Base-by-base conservation (phyloP, 2,797 vertebrate genomes). In the Falco berigora region DNA sequence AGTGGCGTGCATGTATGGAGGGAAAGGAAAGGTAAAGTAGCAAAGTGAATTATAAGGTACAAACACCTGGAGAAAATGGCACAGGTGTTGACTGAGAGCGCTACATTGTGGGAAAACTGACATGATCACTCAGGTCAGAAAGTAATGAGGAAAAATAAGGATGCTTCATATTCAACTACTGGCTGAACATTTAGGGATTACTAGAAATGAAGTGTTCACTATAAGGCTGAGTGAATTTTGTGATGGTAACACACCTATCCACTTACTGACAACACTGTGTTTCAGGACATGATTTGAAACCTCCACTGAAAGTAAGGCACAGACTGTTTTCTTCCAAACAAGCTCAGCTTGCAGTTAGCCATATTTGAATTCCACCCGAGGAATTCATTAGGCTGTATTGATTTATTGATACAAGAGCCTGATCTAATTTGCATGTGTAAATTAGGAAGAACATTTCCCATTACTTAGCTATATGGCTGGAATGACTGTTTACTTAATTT, bases 371-470 rank as follows among this genome's bases (percentile, higher is more conserved):
- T 95, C 90, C 47, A 86, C 44, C 47, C 85, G 77, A 95, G 78
- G 73, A 95, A 94, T 91, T 90, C 64, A 94, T 96, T 96, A 95
- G 76, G 40, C 40, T 69, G 23, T 81, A 96, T 87, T 95, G 95
- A 95, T 95, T 95, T 95, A 96, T 93, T 93, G 96, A 91, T 95
- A 96, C 64, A 90, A 93, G 84, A 93, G 38, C 40, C 73, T 91
- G 77, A 85, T 69, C 68, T 95, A 90, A 97, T 97, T 92, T 96
- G 85, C 87, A 96, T 91, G 92, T 94, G 93, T 96, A 96, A 96
- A 97, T 97, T 94, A 96, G 72, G 72, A 93, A 86, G 88, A 95
- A 64, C 67, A 80, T 91, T 96, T 96, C 91, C 81, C 56, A 91
- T 94, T 92, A 92, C 91, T 90, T 68, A 63, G 69, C 64, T 94